Evolutionary conservation across 2,888 invertebrate genomes (phyloP).

Genomic region (Clanis bilineata): DNA sequence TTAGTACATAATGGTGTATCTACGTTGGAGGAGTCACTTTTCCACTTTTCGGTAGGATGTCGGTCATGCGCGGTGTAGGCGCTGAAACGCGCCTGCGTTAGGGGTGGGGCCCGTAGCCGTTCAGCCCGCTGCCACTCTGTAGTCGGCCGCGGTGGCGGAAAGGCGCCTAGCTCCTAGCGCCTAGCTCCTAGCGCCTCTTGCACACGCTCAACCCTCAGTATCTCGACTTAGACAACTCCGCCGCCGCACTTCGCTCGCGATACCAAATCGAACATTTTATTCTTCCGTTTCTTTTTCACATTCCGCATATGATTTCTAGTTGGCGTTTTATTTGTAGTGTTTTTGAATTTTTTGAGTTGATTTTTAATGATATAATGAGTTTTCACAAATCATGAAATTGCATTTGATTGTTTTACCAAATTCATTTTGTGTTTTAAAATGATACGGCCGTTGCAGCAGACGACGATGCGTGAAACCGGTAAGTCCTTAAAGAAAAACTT

Average conservation of each 20-base stretch:
- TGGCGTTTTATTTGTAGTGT: conserved; percentile 55
- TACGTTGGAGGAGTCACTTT: conserved; percentile 81
- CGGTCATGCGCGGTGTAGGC: conserved; percentile 70
- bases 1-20: conserved; percentile 79
- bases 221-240: conserved; percentile 52
- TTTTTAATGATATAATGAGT: conserved; percentile 35
- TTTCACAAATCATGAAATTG: conserved; percentile 27
- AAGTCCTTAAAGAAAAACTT: conserved; percentile 24
- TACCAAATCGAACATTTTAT: conserved; percentile 42
- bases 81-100: conserved; percentile 65
- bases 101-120: conserved; percentile 74
- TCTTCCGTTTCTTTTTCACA: conserved; percentile 59
- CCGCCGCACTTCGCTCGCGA: conserved; percentile 62
- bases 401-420: conserved; percentile 14
- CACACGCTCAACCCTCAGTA: conserved; percentile 44
- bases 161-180: conserved; percentile 51
- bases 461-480: conserved; percentile 19
- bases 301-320: conserved; percentile 46
- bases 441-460: conserved; percentile 11
- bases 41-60: conserved; percentile 79
- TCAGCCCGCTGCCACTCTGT: conserved; percentile 74
- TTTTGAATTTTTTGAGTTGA: conserved; percentile 52
- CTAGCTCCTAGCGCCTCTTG: conserved; percentile 40
- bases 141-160: conserved; percentile 74
- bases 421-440: conserved; percentile 31